Evolutionary conservation across 2,797 vertebrate genomes (phyloP), one percentile per base, ranked within the genome.

Genomic region (Dermochelys coriacea): DNA sequence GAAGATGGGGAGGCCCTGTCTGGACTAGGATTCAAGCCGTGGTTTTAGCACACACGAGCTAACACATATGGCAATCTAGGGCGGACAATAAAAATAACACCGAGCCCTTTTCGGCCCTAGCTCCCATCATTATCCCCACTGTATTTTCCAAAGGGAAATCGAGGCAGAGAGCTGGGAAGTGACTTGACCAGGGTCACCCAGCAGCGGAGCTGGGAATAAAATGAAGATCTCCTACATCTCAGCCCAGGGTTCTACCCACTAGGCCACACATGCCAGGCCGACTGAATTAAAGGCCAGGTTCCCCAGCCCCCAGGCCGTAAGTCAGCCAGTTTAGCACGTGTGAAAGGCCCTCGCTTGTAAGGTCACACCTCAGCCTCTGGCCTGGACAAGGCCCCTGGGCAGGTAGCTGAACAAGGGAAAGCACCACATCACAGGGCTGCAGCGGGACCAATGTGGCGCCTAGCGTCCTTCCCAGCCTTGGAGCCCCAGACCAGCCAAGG

Each of bases 261-360:
- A n/a, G 61, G 34, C 34, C 34, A n/a, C 34, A 64, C 34, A n/a
- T 16, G 14, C 59, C 29, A 34, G 59, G 14, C 59, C 3, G 12
- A 15, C 59, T 47, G 45, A 31, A 37, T 25, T 5, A 45, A 71
- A 61, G 59, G 47, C 54, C 41, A 45, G 23, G 45, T 45, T 50
- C 57, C 75, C 94, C 85, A 3, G 91, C 94, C 93, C 90, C 95
- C 95, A 96, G 96, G 94, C 94, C 85, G 93, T 93, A 96, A 94
- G 79, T 80, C 85, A n/a, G 0, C 64, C 90, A 90, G 87, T 85
- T 94, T 86, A 84, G 89, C 51, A 61, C 6, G 34, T 18, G 34
- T 59, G 15, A 29, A 59, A 31, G 57, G 29, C 51, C 18, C 51
- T 52, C 51, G 3, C 51, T 8, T 19, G 51, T 55, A 55, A 27